Evolutionary conservation across 2,113 vertebrate species (phyloP).

Genomic region (Tupaia chinensis): DNA sequence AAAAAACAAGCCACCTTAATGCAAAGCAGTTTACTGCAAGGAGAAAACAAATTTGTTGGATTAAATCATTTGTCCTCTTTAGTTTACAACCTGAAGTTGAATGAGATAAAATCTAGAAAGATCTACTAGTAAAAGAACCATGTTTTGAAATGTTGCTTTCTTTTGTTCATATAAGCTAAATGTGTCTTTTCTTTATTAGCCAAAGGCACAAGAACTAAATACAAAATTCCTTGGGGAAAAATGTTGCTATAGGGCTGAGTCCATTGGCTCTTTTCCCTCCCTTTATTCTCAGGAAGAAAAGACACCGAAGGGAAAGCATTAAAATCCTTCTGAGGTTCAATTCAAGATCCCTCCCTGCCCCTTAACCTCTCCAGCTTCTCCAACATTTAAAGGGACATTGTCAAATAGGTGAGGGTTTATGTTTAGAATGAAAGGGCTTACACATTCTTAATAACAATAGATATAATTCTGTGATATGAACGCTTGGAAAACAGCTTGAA

Average conservation of each 20-base stretch:
- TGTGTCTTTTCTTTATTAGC: conserved; percentile 62
- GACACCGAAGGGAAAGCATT: conserved; percentile 29
- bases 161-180: conserved; percentile 65
- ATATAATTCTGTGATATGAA: neutral
- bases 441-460: neutral
- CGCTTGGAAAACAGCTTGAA: neutral
- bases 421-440: conserved; percentile 9
- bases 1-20: neutral
- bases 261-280: conserved; percentile 42
- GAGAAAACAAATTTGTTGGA: conserved; percentile 20
- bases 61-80: conserved; percentile 56
- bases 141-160: conserved; percentile 71
- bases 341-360: conserved; percentile 13
- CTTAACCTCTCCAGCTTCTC: neutral
- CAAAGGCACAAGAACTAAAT: conserved; percentile 69
- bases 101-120: conserved; percentile 67
- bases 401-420: conserved; percentile 28
- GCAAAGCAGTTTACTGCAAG: conserved; percentile 10
- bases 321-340: conserved; percentile 49
- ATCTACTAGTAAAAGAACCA: conserved; percentile 37
- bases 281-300: conserved; percentile 72
- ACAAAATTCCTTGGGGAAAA: conserved; percentile 71
- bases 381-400: conserved; percentile 62
- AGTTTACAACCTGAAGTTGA: conserved; percentile 51
- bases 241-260: conserved; percentile 60